phyloP scores from a whole-genome alignment of 1,140 invertebrate genomes.

The Atta colombica region DNA sequence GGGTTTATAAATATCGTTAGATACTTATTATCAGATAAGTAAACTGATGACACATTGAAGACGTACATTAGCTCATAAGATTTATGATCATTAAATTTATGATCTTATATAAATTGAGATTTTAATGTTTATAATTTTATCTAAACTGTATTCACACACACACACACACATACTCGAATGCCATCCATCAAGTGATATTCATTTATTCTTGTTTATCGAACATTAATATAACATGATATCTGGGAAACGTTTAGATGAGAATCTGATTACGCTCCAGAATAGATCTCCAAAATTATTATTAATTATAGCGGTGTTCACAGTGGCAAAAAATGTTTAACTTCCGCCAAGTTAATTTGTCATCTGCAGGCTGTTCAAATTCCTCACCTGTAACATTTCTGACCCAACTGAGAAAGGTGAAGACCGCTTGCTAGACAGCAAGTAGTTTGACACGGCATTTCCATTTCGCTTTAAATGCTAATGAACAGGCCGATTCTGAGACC shows the following conservation, averaged over 20 bases:
- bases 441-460: constrained; percentile 54
- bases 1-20: neutral
- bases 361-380: neutral
- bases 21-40: neutral
- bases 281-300: constrained; percentile 8
- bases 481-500: constrained; percentile 42
- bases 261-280: neutral
- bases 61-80: no score
- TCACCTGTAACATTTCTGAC: constrained; percentile 20
- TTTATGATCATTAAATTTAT: no score
- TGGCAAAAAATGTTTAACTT: neutral
- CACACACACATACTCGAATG: no score
- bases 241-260: no score
- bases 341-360: constrained; percentile 14
- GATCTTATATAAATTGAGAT: no score
- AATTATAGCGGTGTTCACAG: neutral
- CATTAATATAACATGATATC: no score
- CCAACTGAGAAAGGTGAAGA: constrained; percentile 31
- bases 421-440: constrained; percentile 24
- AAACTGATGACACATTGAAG: neutral
- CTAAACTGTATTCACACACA: no score
- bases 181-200: no score
- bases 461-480: constrained; percentile 82
- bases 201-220: no score
- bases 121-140: no score